Base-by-base conservation (phyloP, 1,140 invertebrate genomes). In the Caenorhabditis latens region DNA sequence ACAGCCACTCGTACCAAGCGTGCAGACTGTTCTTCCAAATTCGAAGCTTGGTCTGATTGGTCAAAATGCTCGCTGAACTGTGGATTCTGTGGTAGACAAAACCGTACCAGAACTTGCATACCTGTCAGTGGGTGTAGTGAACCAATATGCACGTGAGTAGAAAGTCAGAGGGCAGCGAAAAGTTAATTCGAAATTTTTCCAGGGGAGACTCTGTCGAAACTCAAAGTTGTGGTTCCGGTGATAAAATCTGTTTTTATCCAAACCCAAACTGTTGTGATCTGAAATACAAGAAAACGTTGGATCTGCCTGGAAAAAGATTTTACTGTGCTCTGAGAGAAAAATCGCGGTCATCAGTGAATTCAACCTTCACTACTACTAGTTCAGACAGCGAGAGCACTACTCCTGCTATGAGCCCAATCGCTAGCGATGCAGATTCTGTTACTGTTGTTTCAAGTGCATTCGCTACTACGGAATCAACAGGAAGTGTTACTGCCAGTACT, bases 71-170 rank as follows among this genome's bases (percentile, higher is more conserved):
- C 71, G 32, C 50, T 79, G 46, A 43, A 79, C 46, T 79, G 71
- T 53, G 71, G 71, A 14, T 79, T 21, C 46, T 79, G 71, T 24
- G 71, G 71, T 24, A 79, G 11, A 24, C 71, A 79, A n/a, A 50
- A 43, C 14, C 16, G 71, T 24, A 79, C 46, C 9, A 79, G 71
- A 50, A 79, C 46, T 11, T 79, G 71, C 9, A n/a, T 8, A 7
- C 46, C 71, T 0, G n/a, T 79, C 4, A 11, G 14, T 53, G 46
- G 71, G 1, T 79, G 71, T 50, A 50, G 3, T 79, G 71, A 79
- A 32, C 46, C 46, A 0, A 32, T 50, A 11, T 79, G 71, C 71
- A 9, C 16, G 71, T 79, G n/a, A 50, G 71, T 63, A 5, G 13
- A 58, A 4, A 8, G 14, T 4, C 6, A 8, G 13, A 32, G 21